These are phyloP conservation scores for Apostichopus parvimensis DNA, from an alignment of 35 echinoderm and acorn worm genomes.

Conservation along the genomic window DNA sequence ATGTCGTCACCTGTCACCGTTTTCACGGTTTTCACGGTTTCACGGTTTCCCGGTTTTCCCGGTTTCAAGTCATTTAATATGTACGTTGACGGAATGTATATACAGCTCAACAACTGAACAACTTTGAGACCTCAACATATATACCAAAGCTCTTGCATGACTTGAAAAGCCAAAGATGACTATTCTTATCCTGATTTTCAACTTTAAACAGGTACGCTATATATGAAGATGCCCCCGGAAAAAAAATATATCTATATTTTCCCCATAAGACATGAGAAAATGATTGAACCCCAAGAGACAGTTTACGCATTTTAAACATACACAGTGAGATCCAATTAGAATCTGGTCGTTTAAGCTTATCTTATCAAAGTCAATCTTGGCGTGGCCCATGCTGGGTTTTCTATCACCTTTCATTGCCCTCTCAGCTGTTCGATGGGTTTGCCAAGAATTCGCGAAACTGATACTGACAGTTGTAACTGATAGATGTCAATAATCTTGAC, in stretches of 20 bases:
- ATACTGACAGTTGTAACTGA: neutral
- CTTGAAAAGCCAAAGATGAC: no score
- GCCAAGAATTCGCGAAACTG: neutral
- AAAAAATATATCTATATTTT: neutral
- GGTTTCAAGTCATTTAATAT: no score
- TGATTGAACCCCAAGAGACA: neutral
- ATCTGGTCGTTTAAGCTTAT: neutral
- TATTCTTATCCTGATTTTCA: no score
- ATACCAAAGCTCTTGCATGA: no score
- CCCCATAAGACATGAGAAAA: no score
- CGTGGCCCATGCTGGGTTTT: neutral
- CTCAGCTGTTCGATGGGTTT: neutral
- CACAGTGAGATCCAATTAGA: slow-evolving; percentile 11
- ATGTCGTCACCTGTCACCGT: no score
- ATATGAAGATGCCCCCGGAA: neutral
- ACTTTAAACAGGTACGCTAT: no score
- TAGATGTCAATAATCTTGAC: neutral
- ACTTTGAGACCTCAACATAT: no score
- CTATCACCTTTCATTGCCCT: neutral
- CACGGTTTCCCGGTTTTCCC: no score
- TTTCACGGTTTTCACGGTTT: no score
- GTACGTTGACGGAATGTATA: no score
- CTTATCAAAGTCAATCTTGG: neutral
- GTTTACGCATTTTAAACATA: neutral
- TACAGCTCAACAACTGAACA: no score